These are phyloP conservation scores for Eurystomus gularis DNA, from an alignment of 2,113 vertebrate genomes.

Conservation along the genomic window DNA sequence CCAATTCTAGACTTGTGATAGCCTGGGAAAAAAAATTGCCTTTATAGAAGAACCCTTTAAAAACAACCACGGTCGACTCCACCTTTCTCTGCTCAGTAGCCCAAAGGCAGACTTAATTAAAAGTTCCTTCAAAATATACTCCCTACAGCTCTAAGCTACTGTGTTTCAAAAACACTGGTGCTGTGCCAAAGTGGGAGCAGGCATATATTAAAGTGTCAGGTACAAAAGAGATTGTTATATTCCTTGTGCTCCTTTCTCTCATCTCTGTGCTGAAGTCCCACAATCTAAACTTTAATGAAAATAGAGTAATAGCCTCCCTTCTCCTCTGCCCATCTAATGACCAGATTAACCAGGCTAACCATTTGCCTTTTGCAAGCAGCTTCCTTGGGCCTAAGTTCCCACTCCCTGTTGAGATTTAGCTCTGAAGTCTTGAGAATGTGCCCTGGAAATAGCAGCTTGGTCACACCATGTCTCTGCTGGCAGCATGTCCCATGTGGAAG, in stretches of 20 bases:
- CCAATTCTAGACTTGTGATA: slow-evolving; percentile 10
- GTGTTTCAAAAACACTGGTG: slow-evolving; percentile 58
- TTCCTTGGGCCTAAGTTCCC: not conserved
- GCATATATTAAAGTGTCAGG: slow-evolving; percentile 53
- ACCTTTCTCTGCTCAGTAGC: slow-evolving; percentile 41
- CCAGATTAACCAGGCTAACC: not conserved
- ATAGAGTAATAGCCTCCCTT: not conserved
- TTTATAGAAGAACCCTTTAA: slow-evolving; percentile 43
- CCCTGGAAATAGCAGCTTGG: not conserved
- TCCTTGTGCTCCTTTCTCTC: not conserved
- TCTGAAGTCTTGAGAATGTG: not conserved
- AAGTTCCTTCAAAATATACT: slow-evolving; percentile 63
- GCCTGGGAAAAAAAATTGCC: slow-evolving; percentile 14
- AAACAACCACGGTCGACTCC: not conserved
- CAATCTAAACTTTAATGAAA: not conserved
- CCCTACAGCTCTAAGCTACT: slow-evolving; percentile 35
- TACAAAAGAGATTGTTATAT: slow-evolving; percentile 28
- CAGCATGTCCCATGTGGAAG: not conserved
- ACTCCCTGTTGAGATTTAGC: not conserved
- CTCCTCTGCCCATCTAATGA: not conserved
- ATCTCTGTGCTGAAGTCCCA: not conserved
- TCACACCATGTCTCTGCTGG: not conserved
- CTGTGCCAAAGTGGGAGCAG: slow-evolving; percentile 57
- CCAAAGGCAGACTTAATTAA: slow-evolving; percentile 69
- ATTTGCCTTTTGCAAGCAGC: not conserved